Evolutionary conservation across 2,888 invertebrate species (phyloP).

Genomic region (Lypha dubia): DNA sequence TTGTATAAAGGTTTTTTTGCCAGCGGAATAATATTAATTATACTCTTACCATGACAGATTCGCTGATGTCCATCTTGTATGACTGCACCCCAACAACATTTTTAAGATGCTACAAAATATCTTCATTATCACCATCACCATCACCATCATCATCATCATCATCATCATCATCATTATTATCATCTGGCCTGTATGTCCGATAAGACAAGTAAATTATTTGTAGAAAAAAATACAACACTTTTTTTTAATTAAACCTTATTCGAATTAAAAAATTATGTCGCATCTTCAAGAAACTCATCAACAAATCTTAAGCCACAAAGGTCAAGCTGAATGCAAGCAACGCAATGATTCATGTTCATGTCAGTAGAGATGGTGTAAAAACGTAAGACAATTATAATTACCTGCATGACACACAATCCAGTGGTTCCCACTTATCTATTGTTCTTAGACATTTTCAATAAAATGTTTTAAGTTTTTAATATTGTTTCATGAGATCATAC

Average conservation of each 20-base stretch:
- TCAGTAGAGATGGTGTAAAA: background rate
- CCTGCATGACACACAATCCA: background rate
- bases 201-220: background rate
- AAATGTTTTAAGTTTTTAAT: too few relatives aligned
- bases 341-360: background rate
- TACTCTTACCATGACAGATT: constrained; percentile 7
- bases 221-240: background rate
- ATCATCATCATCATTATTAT: constrained; percentile 37
- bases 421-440: background rate
- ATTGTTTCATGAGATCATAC: too few relatives aligned
- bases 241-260: constrained; percentile 14
- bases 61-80: background rate
- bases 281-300: background rate
- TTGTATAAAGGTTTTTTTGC: constrained; percentile 11
- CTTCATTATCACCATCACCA: constrained; percentile 37
- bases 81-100: constrained; percentile 10
- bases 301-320: constrained; percentile 2
- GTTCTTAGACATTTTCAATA: too few relatives aligned
- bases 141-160: constrained; percentile 49
- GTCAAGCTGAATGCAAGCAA: background rate
- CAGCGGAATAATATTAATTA: constrained; percentile 34
- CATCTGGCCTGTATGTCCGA: constrained; percentile 10
- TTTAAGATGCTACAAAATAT: background rate
- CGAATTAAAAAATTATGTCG: constrained; percentile 16
- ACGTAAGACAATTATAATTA: background rate